Conservation (phyloP, 2,797 vertebrate genomes). For the Rhynchonycteris naso region DNA sequence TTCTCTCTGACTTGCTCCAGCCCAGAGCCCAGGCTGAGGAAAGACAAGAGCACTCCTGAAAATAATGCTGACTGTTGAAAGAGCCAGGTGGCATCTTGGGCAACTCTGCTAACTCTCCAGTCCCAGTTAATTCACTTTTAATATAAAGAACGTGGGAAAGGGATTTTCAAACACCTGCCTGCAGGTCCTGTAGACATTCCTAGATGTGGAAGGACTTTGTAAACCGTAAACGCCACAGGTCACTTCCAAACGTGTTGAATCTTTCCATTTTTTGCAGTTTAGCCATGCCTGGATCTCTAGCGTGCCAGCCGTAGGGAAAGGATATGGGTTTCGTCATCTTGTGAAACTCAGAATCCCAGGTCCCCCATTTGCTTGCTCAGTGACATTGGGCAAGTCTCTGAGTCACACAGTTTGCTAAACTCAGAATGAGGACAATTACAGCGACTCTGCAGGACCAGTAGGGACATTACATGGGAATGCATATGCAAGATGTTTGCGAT, state of each 20-base stretch:
- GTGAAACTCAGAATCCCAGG: neutral
- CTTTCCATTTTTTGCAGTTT: neutral
- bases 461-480: neutral
- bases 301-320: neutral
- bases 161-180: neutral
- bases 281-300: neutral
- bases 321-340: neutral
- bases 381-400: neutral
- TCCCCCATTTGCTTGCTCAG: neutral
- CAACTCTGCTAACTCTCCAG: neutral
- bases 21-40: neutral
- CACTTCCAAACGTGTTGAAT: neutral
- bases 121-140: neutral
- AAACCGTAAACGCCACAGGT: neutral
- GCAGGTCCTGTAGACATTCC: neutral
- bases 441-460: neutral
- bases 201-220: neutral
- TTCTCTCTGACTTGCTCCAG: neutral
- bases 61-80: neutral
- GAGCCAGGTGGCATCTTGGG: neutral
- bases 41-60: neutral
- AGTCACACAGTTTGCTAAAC: neutral
- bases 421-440: neutral
- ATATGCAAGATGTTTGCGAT: neutral
- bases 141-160: neutral